Evolutionary conservation across 2,888 invertebrate species (phyloP).

Genomic region (Clostera curtula): DNA sequence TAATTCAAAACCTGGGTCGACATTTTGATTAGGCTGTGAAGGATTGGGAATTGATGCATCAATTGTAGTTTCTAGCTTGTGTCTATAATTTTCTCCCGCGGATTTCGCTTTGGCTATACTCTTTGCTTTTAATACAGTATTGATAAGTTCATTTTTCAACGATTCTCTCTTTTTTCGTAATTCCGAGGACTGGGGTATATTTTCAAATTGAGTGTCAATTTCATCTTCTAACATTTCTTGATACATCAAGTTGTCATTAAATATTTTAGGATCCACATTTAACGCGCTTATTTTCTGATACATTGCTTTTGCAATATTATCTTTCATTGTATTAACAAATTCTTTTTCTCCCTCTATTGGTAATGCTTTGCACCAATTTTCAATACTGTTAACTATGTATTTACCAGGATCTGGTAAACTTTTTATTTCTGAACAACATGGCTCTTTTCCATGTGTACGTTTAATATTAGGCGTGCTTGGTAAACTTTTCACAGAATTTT

Average conservation of each 20-base stretch:
- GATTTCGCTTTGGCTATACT: constrained; percentile 28
- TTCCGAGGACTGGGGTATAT: constrained; percentile 25
- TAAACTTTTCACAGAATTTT: constrained; percentile 3
- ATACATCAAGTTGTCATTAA: constrained; percentile 34
- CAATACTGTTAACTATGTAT: constrained; percentile 36
- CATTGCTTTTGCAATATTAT: constrained; percentile 32
- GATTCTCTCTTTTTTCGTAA: constrained; percentile 24
- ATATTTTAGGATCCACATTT: constrained; percentile 32
- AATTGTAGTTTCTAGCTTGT: constrained; percentile 38
- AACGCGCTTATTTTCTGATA: constrained; percentile 41
- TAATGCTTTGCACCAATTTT: constrained; percentile 40
- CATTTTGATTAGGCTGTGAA: constrained; percentile 14
- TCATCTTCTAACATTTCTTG: constrained; percentile 33
- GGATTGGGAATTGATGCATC: constrained; percentile 39
- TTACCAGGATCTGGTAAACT: constrained; percentile 19
- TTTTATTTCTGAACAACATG: constrained; percentile 5
- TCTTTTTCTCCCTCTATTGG: constrained; percentile 29
- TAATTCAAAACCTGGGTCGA: constrained; percentile 44
- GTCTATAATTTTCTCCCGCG: constrained; percentile 38
- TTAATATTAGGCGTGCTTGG: neutral
- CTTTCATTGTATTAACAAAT: constrained; percentile 23
- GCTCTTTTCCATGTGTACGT: constrained; percentile 5
- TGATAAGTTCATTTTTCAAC: constrained; percentile 29
- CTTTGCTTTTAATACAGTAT: constrained; percentile 32
- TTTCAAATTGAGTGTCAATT: constrained; percentile 33